Conservation (phyloP, 37 sponge, comb jelly and placozoan genomes). For the Theonella swinhoei region DNA sequence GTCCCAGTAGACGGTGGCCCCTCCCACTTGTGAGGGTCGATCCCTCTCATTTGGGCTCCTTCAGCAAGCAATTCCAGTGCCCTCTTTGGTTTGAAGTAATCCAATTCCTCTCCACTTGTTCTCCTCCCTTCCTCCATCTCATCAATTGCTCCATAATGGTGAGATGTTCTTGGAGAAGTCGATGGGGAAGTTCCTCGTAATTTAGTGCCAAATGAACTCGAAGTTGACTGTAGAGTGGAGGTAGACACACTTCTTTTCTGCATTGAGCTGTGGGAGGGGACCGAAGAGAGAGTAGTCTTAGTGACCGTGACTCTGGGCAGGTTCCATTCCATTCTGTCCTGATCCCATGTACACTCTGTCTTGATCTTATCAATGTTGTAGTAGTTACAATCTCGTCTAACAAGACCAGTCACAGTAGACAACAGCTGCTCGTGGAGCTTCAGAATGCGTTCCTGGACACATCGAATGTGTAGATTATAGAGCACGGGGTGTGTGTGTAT, state of each 20-base stretch:
- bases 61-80: constrained; percentile 67
- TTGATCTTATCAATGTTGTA: constrained; percentile 89
- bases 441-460: constrained; percentile 42
- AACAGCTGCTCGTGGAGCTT: constrained; percentile 83
- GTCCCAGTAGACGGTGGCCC: neutral
- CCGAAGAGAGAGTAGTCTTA: constrained; percentile 27
- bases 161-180: neutral
- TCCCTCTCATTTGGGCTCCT: neutral
- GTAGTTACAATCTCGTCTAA: constrained; percentile 97
- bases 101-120: constrained; percentile 27
- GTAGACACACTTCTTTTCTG: neutral
- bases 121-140: neutral
- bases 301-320: constrained; percentile 61
- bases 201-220: neutral
- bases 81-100: constrained; percentile 87
- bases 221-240: neutral
- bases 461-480: no score
- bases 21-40: neutral
- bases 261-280: neutral
- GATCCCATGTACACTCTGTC: constrained; percentile 71
- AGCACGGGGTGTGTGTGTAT: constrained; percentile 53
- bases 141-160: neutral
- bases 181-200: constrained; percentile 1
- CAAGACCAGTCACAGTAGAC: constrained; percentile 63
- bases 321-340: constrained; percentile 70